Evolutionary conservation across 2,113 vertebrate species (phyloP).

Genomic region (Tympanuchus pallidicinctus): DNA sequence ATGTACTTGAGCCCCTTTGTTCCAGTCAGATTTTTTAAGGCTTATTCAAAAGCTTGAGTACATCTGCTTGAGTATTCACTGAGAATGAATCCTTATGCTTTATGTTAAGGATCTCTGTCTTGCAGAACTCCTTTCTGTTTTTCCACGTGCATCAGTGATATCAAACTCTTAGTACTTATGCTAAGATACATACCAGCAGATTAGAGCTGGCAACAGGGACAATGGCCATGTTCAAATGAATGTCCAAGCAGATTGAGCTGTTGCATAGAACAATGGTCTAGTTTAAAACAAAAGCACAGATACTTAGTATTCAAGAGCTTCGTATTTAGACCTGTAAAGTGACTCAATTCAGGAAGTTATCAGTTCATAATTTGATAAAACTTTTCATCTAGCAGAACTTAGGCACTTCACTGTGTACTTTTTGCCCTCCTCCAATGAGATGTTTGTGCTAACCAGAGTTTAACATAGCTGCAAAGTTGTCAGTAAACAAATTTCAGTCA

Average conservation of each 20-base stretch:
- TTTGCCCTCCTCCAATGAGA: not conserved
- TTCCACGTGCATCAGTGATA: not conserved
- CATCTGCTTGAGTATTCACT: not conserved
- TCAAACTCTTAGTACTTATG: not conserved
- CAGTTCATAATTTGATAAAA: not conserved
- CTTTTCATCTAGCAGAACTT: not conserved
- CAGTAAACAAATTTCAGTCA: not conserved
- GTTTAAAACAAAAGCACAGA: not conserved
- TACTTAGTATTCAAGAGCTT: not conserved
- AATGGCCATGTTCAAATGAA: not conserved
- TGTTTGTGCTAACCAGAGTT: not conserved
- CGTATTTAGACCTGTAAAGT: not conserved
- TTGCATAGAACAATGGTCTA: not conserved
- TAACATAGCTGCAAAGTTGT: not conserved
- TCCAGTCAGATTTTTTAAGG: not conserved
- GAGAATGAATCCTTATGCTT: not conserved
- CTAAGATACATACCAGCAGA: not conserved
- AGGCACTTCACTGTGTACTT: not conserved
- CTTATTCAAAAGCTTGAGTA: not conserved
- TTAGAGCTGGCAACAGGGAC: not conserved
- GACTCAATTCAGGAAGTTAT: not conserved
- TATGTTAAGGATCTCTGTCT: not conserved
- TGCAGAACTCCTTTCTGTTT: not conserved
- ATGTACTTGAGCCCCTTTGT: not conserved
- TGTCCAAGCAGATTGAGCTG: not conserved